Evolutionary conservation across 1,140 invertebrate genomes (phyloP).

Genomic region (Drosophila auraria): DNA sequence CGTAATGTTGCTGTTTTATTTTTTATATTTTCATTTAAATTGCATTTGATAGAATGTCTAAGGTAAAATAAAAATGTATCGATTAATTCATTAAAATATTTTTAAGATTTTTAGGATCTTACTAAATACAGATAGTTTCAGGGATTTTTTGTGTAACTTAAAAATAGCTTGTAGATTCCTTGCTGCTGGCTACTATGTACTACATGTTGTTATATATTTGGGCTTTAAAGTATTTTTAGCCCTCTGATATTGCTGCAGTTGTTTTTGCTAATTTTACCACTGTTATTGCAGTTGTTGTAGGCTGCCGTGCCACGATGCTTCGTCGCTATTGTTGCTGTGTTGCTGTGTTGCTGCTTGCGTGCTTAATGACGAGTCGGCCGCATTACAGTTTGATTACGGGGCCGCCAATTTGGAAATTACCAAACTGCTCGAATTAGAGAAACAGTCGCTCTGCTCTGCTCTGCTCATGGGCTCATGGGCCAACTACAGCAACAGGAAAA

Average conservation of each 20-base stretch:
- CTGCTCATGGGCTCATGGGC: conserved; percentile 20
- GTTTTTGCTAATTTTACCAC: background rate
- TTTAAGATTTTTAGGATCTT: too few species aligned
- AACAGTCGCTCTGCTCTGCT: conserved; percentile 34
- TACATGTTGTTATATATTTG: background rate
- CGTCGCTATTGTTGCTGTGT: conserved; percentile 5
- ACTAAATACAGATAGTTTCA: background rate
- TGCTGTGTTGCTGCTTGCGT: conserved; percentile 65
- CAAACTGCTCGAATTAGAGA: conserved; percentile 78
- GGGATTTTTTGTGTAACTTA: background rate
- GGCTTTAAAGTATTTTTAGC: too few species aligned
- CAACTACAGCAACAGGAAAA: conserved; percentile 21
- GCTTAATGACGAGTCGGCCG: conserved; percentile 72
- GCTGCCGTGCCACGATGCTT: conserved; percentile 6
- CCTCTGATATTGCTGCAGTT: background rate
- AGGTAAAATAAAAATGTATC: too few species aligned
- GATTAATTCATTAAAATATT: too few species aligned
- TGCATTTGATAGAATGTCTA: background rate
- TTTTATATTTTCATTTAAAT: background rate
- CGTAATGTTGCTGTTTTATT: background rate
- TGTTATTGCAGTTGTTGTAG: conserved; percentile 2
- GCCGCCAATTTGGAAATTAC: conserved; percentile 76
- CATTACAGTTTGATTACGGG: conserved; percentile 77
- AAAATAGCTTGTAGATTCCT: background rate
- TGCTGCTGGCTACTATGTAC: too few species aligned